Conservation (phyloP, 2,113 vertebrate genomes). For the Myxocyprinus asiaticus region DNA sequence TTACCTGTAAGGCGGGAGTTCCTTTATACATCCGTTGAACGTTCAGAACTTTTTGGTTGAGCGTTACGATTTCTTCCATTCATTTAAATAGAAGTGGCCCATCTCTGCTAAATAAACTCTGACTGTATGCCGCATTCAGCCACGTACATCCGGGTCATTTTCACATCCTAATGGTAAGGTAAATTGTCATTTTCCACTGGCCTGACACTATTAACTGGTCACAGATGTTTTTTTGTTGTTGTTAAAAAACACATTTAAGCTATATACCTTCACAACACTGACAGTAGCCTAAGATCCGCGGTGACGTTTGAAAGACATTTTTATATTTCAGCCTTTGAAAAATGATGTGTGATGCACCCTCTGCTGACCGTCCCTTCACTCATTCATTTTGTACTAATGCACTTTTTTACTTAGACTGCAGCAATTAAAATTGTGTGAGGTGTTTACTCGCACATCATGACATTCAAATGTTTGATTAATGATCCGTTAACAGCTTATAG, state of each 20-base stretch:
- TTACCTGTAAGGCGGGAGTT: no score
- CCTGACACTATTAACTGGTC: background rate
- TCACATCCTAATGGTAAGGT: background rate
- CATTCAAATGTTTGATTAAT: no score
- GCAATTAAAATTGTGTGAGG: no score
- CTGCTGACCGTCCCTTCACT: background rate
- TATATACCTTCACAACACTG: background rate
- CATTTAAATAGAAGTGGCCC: no score
- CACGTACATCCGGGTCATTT: conserved; percentile 19
- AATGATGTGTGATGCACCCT: background rate
- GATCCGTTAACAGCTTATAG: no score
- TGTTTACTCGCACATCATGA: no score
- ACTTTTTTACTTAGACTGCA: no score
- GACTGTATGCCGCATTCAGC: background rate
- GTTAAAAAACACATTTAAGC: background rate
- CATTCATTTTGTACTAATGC: no score
- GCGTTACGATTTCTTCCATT: no score
- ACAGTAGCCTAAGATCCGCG: background rate
- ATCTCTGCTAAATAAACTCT: no score
- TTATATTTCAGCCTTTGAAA: background rate
- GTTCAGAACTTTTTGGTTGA: no score
- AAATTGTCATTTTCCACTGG: background rate
- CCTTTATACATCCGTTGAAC: no score
- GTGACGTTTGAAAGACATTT: background rate
- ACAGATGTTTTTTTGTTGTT: background rate